These are phyloP conservation scores for Calliopsis andreniformis DNA, from an alignment of 1,140 invertebrate species.

Conservation along the genomic window DNA sequence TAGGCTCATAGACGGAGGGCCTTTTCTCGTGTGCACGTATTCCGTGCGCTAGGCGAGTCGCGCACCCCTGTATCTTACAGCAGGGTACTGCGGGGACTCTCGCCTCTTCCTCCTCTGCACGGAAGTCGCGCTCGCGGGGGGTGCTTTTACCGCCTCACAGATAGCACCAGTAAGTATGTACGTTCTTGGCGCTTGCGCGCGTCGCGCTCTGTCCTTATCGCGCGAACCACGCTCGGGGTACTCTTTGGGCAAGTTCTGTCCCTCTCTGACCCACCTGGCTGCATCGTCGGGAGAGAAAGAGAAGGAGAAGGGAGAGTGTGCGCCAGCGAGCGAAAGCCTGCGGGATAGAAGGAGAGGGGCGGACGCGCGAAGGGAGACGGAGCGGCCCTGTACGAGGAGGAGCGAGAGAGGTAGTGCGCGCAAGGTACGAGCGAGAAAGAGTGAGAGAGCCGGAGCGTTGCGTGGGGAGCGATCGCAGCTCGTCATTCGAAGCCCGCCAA, in stretches of 20 bases:
- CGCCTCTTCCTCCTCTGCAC: slow-evolving; percentile 58
- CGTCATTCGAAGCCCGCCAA: slow-evolving; percentile 81
- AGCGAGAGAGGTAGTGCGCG: slow-evolving; percentile 47
- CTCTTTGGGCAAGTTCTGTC: background rate
- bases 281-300: slow-evolving; percentile 12
- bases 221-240: background rate
- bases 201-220: slow-evolving; percentile 22
- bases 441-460: slow-evolving; percentile 61
- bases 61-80: slow-evolving; percentile 42
- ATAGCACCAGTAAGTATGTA: slow-evolving; percentile 67
- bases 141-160: slow-evolving; percentile 70
- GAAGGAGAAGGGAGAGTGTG: slow-evolving; percentile 47
- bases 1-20: slow-evolving; percentile 21
- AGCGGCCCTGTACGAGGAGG: slow-evolving; percentile 38
- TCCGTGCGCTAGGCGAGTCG: slow-evolving; percentile 40
- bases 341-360: slow-evolving; percentile 31
- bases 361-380: slow-evolving; percentile 22
- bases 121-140: slow-evolving; percentile 65
- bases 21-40: slow-evolving; percentile 54
- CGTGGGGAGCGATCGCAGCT: slow-evolving; percentile 70
- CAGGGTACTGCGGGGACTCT: slow-evolving; percentile 36
- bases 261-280: slow-evolving; percentile 22
- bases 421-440: slow-evolving; percentile 51
- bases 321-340: slow-evolving; percentile 26
- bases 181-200: slow-evolving; percentile 67